Percentiles rank a stretch among this genome's conserved stretches.
These are phyloP conservation scores for Heliconius cydno DNA, from an alignment of 2,888 invertebrate genomes.

Conservation along the genomic window DNA sequence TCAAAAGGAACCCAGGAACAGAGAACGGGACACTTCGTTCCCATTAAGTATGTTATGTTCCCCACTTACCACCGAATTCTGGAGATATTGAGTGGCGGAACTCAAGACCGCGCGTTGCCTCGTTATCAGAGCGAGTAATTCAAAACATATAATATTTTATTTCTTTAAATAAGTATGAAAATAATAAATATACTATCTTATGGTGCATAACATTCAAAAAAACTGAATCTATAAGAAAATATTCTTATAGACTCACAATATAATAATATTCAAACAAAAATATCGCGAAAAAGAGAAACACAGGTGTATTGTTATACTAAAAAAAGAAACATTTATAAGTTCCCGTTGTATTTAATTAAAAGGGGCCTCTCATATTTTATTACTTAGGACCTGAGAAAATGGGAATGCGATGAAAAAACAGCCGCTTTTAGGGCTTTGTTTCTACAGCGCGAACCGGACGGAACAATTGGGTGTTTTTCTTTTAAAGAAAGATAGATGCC, in stretches of 20 bases:
- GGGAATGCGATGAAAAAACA: slow-evolving; percentile 60
- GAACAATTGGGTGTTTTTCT: slow-evolving; percentile 61
- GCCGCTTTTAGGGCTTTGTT: slow-evolving; percentile 60
- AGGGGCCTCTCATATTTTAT: slow-evolving; percentile 35
- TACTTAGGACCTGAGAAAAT: slow-evolving; percentile 50
- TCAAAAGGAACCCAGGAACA: too few relatives aligned
- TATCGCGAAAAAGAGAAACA: neutral
- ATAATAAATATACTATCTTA: neutral
- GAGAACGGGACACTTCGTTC: too few relatives aligned
- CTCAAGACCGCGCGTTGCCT: too few relatives aligned
- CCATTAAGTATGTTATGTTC: too few relatives aligned
- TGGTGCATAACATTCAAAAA: neutral
- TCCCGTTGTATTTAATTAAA: slow-evolving; percentile 10
- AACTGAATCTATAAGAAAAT: neutral
- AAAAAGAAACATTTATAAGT: slow-evolving; percentile 14
- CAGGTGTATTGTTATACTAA: slow-evolving; percentile 1
- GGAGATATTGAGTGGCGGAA: too few relatives aligned
- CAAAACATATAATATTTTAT: too few relatives aligned
- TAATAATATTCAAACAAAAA: neutral
- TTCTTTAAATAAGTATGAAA: too few relatives aligned
- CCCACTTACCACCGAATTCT: too few relatives aligned
- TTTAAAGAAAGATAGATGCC: slow-evolving; percentile 48
- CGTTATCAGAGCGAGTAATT: too few relatives aligned
- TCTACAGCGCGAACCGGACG: slow-evolving; percentile 56
- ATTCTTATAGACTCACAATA: neutral